Evolutionary conservation across 2,113 vertebrate genomes (phyloP), one percentile per base, ranked within the genome.

Genomic region (Scopus umbretta): DNA sequence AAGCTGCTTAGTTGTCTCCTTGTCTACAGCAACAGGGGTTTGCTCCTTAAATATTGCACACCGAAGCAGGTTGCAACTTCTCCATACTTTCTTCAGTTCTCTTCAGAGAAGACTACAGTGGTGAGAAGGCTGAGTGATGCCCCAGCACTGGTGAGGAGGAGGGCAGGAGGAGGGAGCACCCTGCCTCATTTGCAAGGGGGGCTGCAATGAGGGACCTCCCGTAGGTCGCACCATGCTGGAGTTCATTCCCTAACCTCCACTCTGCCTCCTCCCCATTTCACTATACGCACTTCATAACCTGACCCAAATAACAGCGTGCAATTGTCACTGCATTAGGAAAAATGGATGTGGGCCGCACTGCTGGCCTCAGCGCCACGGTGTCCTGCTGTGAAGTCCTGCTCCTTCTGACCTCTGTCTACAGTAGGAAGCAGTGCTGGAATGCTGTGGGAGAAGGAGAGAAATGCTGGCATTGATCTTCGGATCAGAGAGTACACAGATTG

Each of bases 291-390:
- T 25, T 72, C 67, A 30, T 18, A 49, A 53, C 6, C 40, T 29
- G 23, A 22, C n/a, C 53, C 29, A n/a, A 74, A 58, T 56, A 76
- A 9, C 7, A 34, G 50, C 6, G 22, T 29, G 38, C 47, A 63
- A 20, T 20, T 18, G 5, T 20, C 62, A n/a, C 2, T 7, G 40
- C 53, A 29, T 40, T 38, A 50, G 58, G 53, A 82, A 38, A 74
- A 80, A 23, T 0, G 38, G 30, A 61, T 2, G 1, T 18, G 49
- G 12, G 30, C 30, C 1, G 2, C 49, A 22, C 36, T 18, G 79
- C 53, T 71, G 52, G 52, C 47, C 47, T 66, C 32, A 21, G 61
- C 2, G 3, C 15, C 45, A 10, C 0, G 0, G 34, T 38, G 63
- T 19, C 58, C 25, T 2, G 9, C n/a, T 36, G 36, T 8, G 50